phyloP scores from a whole-genome alignment of 2,888 invertebrate species.

The Pantelozetes paolii region DNA sequence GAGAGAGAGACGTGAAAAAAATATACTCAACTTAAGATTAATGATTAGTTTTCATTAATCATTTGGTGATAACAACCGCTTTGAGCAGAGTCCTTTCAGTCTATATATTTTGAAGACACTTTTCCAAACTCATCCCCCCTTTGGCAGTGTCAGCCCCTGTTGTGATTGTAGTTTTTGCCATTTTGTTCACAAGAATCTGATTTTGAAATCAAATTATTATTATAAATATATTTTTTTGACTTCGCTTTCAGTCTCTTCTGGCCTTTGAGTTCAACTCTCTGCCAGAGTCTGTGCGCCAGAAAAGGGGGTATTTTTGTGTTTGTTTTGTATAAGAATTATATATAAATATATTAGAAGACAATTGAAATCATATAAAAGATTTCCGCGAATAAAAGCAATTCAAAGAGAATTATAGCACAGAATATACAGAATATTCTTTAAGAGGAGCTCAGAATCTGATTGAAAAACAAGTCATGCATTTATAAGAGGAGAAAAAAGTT shows the following conservation, averaged over 20 bases:
- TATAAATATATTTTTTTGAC: not conserved
- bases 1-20: not conserved
- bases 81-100: no score
- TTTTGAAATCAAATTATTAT: conserved; percentile 4
- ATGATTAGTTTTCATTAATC: conserved; percentile 26
- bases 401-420: not conserved
- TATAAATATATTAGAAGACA: not conserved
- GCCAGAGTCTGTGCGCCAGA: no score
- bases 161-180: no score
- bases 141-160: no score
- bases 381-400: not conserved
- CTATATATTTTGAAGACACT: no score
- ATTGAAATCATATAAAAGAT: not conserved
- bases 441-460: not conserved
- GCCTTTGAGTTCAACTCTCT: no score
- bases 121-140: no score
- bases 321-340: conserved; percentile 1
- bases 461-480: conserved; percentile 2
- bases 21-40: conserved; percentile 1
- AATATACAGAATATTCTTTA: not conserved
- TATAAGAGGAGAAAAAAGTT: not conserved
- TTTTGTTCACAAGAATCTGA: no score
- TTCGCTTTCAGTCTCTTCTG: not conserved
- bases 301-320: not conserved
- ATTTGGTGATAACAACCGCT: conserved; percentile 18